Evolutionary conservation across 2,888 invertebrate genomes (phyloP).

Genomic region (Lacanobia wlatinum): DNA sequence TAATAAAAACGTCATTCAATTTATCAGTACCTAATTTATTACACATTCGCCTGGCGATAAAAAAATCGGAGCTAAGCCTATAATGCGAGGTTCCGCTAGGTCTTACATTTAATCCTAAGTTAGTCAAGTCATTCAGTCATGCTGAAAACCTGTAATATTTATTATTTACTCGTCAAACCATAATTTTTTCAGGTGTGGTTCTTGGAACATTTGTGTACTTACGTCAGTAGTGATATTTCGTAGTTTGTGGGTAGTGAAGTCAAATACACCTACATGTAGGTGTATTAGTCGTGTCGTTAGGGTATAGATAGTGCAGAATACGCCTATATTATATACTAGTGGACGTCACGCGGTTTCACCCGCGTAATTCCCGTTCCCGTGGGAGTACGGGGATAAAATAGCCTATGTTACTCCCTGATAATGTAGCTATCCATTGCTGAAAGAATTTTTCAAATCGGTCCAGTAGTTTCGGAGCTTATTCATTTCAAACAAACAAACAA

Average conservation of each 20-base stretch:
- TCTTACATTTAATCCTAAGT: slow-evolving; percentile 23
- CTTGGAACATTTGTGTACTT: slow-evolving; percentile 31
- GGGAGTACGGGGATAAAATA: too few species aligned
- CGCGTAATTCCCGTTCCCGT: too few species aligned
- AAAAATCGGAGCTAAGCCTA: slow-evolving; percentile 48
- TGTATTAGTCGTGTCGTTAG: too few species aligned
- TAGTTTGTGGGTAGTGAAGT: slow-evolving; percentile 20
- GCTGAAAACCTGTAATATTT: slow-evolving; percentile 24
- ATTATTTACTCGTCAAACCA: slow-evolving; percentile 38
- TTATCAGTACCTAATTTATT: slow-evolving; percentile 27
- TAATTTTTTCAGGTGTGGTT: slow-evolving; percentile 18
- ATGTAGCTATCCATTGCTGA: too few species aligned
- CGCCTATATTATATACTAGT: too few species aligned
- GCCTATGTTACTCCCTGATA: too few species aligned
- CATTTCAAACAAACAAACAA: too few species aligned
- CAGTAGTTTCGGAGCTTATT: too few species aligned
- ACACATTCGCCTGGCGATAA: slow-evolving; percentile 9
- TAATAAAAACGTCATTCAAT: slow-evolving; percentile 12
- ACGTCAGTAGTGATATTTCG: slow-evolving; percentile 35
- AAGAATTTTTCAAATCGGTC: too few species aligned
- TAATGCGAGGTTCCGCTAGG: slow-evolving; percentile 29
- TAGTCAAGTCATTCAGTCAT: not conserved
- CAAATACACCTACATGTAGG: slow-evolving; percentile 21
- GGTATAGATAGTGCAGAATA: not conserved
- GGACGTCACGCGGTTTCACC: too few species aligned